These are phyloP conservation scores for Colletes gigas DNA, from an alignment of 1,140 invertebrate species.

Conservation along the genomic window DNA sequence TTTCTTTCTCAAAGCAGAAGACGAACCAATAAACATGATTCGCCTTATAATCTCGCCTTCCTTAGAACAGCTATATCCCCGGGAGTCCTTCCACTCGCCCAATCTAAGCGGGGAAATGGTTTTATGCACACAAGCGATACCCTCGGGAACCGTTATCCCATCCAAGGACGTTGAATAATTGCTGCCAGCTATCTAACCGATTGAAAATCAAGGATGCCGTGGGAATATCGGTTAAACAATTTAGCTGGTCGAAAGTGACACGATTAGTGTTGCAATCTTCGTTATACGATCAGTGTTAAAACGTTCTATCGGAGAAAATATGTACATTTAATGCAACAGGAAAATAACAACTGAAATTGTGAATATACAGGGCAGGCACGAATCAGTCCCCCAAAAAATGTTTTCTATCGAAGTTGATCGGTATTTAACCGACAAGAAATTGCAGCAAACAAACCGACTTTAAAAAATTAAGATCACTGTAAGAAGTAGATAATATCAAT, in stretches of 20 bases:
- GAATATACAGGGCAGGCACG: too few relatives aligned
- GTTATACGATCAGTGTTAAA: too few relatives aligned
- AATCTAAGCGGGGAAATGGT: constrained; percentile 73
- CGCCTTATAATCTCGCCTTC: constrained; percentile 64
- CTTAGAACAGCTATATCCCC: constrained; percentile 57
- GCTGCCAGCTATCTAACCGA: constrained; percentile 73
- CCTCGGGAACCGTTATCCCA: constrained; percentile 74
- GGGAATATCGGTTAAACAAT: constrained; percentile 56
- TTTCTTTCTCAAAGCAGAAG: constrained; percentile 2
- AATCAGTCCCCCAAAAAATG: too few relatives aligned
- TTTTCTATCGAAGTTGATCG: too few relatives aligned
- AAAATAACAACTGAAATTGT: too few relatives aligned
- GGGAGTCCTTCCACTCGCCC: constrained; percentile 48
- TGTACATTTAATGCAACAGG: too few relatives aligned
- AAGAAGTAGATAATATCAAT: too few relatives aligned
- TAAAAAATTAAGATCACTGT: too few relatives aligned
- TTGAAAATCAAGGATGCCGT: constrained; percentile 74
- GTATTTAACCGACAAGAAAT: too few relatives aligned
- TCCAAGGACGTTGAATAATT: constrained; percentile 76
- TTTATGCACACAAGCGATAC: constrained; percentile 76
- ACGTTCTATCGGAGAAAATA: too few relatives aligned
- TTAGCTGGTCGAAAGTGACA: constrained; percentile 19
- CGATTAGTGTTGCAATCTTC: background rate
- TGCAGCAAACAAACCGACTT: too few relatives aligned
- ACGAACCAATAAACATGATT: constrained; percentile 56